These are phyloP conservation scores for Drosophila paulistorum DNA, from an alignment of 1,140 invertebrate species.

Conservation along the genomic window DNA sequence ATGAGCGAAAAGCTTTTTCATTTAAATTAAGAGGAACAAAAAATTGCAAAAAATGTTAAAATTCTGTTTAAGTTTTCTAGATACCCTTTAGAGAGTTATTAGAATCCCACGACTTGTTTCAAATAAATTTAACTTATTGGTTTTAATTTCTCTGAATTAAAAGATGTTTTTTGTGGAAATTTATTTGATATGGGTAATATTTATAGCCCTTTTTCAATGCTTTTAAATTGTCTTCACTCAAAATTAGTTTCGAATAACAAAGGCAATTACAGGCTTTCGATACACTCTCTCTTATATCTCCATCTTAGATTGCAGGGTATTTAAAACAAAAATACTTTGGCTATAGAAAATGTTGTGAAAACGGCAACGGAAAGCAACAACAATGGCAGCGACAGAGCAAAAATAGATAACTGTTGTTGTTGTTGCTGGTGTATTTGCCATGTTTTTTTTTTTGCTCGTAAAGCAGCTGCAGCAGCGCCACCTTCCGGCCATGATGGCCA, in stretches of 20 bases:
- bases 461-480: constrained; percentile 75
- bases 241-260: too few relatives aligned
- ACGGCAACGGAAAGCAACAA: constrained; percentile 62
- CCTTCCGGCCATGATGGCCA: constrained; percentile 61
- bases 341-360: constrained; percentile 67
- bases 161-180: too few relatives aligned
- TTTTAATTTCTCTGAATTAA: too few relatives aligned
- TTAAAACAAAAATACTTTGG: constrained; percentile 43
- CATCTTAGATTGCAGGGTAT: not conserved
- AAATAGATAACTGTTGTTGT: constrained; percentile 59
- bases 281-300: not conserved
- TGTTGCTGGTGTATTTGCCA: constrained; percentile 22
- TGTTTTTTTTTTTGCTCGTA: constrained; percentile 58
- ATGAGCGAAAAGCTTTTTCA: constrained; percentile 79
- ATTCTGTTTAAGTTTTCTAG: not conserved
- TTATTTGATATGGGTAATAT: too few relatives aligned
- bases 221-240: too few relatives aligned
- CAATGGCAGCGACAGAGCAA: constrained; percentile 27
- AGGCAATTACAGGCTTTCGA: too few relatives aligned
- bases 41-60: constrained; percentile 35
- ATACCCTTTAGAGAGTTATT: not conserved
- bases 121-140: too few relatives aligned
- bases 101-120: too few relatives aligned
- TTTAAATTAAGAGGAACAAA: constrained; percentile 64
- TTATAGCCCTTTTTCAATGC: too few relatives aligned